A percentile compares a stretch with the other conserved stretches of the same genome.
Conservation (phyloP, 2,797 vertebrate species). For the Typhlichthys subterraneus region DNA sequence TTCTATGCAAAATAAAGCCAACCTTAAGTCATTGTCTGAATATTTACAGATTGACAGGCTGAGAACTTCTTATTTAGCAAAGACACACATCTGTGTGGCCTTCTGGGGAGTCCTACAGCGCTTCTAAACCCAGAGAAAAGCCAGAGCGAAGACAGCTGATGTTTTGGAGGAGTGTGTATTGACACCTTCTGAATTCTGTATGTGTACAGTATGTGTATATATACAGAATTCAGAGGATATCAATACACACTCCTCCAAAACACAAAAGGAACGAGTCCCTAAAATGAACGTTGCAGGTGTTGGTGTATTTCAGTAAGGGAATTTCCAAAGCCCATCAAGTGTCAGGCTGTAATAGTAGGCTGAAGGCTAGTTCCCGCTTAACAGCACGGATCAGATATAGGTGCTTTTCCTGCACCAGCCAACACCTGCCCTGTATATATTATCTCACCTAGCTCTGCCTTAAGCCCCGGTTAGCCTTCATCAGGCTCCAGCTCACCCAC, state of each 20-base stretch:
- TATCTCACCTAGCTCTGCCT: conserved; percentile 20
- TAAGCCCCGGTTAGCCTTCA: background rate
- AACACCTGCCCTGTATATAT: conserved; percentile 55
- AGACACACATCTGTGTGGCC: conserved; percentile 8
- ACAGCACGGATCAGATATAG: conserved; percentile 39
- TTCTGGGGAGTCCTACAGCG: conserved; percentile 19
- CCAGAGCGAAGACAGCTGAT: conserved; percentile 47
- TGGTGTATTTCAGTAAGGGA: conserved; percentile 49
- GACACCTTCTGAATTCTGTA: conserved; percentile 46
- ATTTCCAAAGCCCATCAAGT: conserved; percentile 57
- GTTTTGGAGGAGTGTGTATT: conserved; percentile 11
- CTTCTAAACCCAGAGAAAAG: conserved; percentile 26
- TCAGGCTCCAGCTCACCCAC: conserved; percentile 7
- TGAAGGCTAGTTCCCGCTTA: conserved; percentile 32
- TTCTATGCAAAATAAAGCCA: no score
- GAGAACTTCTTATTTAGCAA: background rate
- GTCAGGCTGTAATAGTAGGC: conserved; percentile 23
- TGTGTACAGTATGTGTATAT: conserved; percentile 30
- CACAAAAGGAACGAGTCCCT: conserved; percentile 16
- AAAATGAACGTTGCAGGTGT: conserved; percentile 65
- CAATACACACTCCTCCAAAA: no score
- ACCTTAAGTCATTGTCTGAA: background rate
- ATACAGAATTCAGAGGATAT: background rate
- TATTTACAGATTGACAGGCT: conserved; percentile 28
- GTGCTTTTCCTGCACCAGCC: conserved; percentile 44